Evolutionary conservation across 2,888 invertebrate genomes (phyloP), one percentile per base, ranked within the genome.

Genomic region (Scaptomyza parva): DNA sequence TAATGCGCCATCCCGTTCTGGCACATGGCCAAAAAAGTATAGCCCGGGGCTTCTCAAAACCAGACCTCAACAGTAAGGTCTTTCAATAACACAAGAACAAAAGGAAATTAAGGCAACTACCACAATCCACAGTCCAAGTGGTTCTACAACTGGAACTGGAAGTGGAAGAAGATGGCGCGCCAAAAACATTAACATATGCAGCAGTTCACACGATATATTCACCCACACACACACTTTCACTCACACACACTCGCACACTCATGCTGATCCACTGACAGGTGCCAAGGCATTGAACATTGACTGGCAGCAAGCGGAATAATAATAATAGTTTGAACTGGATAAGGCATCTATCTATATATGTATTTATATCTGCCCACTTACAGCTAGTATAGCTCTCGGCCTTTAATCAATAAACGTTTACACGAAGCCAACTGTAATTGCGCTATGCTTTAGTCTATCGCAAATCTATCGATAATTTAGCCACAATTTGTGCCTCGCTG

Each of bases 151-250:
- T 60, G 60, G 70, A 86, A n/a, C 45, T 54, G 41, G 50, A 50
- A 45, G 78, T 60, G 60, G 70, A 86, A 71, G 80, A 81, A 71
- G 80, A 81, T 86, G 86, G 86, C 80, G 79, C 53, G 65, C 59
- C 69, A 78, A 78, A 78, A 79, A 67, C 80, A 86, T 86, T 83
- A 84, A 83, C 84, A 84, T 84, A 88, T 84, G 84, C 86, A 77
- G 80, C 65, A 51, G 76, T 84, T 84, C 88, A 86, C 84, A 88
- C 84, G 84, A 86, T 88, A 88, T 76, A 76, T 79, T 66, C 75
- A 70, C 69, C 60, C 63, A 69, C 80, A 53, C 74, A 61, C 59
- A 40, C 37, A 39, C 52, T 45, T 61, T 48, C 61, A 52, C 52
- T 45, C 63, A 51, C 61, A 52, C 65, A 51, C 66, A 57, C 55